These are phyloP conservation scores for Ovibos moschatus DNA, from an alignment of 2,113 vertebrate species.

Conservation along the genomic window DNA sequence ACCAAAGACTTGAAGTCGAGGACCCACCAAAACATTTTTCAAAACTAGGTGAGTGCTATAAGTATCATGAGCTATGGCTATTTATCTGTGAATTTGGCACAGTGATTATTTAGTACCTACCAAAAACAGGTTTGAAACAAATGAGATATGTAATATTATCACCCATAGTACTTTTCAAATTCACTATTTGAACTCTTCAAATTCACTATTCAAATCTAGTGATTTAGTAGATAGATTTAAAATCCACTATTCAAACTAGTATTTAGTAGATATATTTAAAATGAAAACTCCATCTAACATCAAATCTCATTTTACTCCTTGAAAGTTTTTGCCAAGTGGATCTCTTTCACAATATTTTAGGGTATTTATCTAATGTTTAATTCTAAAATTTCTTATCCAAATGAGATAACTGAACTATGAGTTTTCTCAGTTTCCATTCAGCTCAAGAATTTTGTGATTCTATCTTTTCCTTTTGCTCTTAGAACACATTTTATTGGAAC, in stretches of 20 bases:
- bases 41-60: not conserved
- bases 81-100: not conserved
- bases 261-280: not conserved
- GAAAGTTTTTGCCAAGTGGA: not conserved
- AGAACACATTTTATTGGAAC: slow-evolving; percentile 11
- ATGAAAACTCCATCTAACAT: not conserved
- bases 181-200: not conserved
- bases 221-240: not conserved
- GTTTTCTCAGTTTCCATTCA: slow-evolving; percentile 26
- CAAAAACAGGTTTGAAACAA: not conserved
- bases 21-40: not conserved
- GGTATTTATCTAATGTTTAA: not conserved
- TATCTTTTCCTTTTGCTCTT: not conserved
- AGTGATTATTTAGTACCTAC: not conserved
- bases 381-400: slow-evolving; percentile 2
- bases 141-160: not conserved
- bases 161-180: not conserved
- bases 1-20: not conserved
- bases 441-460: not conserved
- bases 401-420: not conserved
- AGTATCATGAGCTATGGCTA: not conserved
- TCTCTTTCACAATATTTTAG: not conserved
- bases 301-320: not conserved
- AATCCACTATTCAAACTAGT: not conserved
- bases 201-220: not conserved